phyloP scores from a whole-genome alignment of 2,113 vertebrate genomes.

The Dryoscopus gambensis region DNA sequence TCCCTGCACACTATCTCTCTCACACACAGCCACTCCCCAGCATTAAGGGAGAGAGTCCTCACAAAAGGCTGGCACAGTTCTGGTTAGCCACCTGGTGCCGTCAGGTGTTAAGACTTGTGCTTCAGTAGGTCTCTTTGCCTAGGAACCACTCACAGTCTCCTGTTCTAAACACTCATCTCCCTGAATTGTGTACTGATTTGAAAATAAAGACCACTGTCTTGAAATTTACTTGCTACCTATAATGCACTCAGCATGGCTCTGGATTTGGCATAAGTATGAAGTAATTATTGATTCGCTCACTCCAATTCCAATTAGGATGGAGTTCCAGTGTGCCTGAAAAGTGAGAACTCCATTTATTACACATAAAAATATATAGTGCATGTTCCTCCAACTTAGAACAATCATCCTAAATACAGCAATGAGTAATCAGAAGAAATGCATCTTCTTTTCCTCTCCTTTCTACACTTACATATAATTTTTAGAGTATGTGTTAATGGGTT shows the following conservation, averaged over 20 bases:
- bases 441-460: slow-evolving; percentile 1
- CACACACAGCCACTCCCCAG: background rate
- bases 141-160: background rate
- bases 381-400: background rate
- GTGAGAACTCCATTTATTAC: slow-evolving; percentile 30
- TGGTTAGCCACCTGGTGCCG: background rate
- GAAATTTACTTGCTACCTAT: background rate
- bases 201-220: background rate
- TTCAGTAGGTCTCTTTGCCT: background rate
- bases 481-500: background rate
- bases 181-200: background rate
- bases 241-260: background rate
- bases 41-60: background rate
- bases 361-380: background rate
- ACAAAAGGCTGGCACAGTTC: background rate
- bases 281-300: slow-evolving; percentile 16
- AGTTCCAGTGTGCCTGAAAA: background rate
- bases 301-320: background rate
- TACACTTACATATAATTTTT: slow-evolving; percentile 18
- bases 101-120: background rate
- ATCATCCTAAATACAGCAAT: slow-evolving; percentile 18
- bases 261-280: background rate
- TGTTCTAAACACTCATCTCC: background rate
- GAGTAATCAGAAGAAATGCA: slow-evolving; percentile 8
- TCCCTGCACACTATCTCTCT: background rate